These are phyloP conservation scores for Ploceus nigricollis DNA, from an alignment of 2,113 vertebrate species.

Conservation along the genomic window DNA sequence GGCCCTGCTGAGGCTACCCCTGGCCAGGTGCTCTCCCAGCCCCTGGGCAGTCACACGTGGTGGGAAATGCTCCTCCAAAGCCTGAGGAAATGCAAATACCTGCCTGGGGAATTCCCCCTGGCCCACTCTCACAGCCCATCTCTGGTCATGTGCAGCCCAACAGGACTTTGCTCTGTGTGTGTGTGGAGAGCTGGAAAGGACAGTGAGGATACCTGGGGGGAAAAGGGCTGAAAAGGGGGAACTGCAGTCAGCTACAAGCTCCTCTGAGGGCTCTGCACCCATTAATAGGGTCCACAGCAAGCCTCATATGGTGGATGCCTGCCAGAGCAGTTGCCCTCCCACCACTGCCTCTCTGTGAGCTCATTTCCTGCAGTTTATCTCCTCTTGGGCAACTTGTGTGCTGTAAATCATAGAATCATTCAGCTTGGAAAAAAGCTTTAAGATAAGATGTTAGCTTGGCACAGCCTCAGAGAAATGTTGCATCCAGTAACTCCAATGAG, in stretches of 20 bases:
- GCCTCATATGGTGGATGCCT: rapidly evolving
- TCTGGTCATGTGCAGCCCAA: neutral
- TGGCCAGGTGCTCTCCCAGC: rapidly evolving
- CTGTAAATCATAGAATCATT: neutral
- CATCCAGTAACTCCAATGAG: neutral
- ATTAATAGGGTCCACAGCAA: neutral
- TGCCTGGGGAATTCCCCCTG: neutral
- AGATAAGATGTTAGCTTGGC: neutral
- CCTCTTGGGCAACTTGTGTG: neutral
- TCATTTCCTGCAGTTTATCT: neutral
- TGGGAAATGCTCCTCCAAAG: neutral
- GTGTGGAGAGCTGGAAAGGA: neutral
- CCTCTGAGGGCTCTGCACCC: neutral
- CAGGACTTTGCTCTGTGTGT: neutral
- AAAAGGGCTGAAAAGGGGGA: neutral
- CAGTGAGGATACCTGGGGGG: neutral
- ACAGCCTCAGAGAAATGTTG: neutral
- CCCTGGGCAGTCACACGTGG: rapidly evolving
- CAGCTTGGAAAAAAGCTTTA: neutral
- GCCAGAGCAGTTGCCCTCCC: neutral
- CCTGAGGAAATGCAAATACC: neutral
- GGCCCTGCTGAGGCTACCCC: neutral
- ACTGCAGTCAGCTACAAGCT: neutral
- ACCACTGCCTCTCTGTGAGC: rapidly evolving
- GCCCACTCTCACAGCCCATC: neutral